Base-by-base conservation (phyloP, 2,797 vertebrate species). In the Mus caroli region DNA sequence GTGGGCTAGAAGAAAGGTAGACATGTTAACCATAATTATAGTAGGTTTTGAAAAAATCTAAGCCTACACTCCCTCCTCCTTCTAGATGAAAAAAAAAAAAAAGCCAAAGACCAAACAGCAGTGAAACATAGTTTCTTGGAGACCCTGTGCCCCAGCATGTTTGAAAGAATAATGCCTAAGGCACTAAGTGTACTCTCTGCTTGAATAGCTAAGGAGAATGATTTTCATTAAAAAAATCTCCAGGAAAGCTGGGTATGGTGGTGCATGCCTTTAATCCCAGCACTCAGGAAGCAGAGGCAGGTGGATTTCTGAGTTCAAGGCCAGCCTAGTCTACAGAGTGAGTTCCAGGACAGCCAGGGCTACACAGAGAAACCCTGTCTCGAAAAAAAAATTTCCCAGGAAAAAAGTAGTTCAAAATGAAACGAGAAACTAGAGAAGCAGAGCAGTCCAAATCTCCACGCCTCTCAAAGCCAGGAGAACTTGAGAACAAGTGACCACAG, bases 391-490 rank as follows among this genome's bases (percentile, higher is more conserved):
- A 95, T 52, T 69, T 88, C 34, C 60, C n/a, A 50, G 26, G 64
- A 92, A 90, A 88, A 34, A 26, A 46, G 62, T 76, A 93, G 83
- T 64, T 34, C 75, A 28, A 88, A 88, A 58, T 40, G 62, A 69
- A 88, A 88, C 6, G 46, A 46, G 69, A 88, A 95, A 67, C 1
- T 4, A 67, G 67, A 79, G 62, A 37, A n/a, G 7, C 19, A 17
- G 34, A 40, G 26, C 75, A 69, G 13, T 6, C 28, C 31, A 37
- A 50, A 12, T 71, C 83, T 87, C 56, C 75, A 84, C 89, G 64
- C 73, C 88, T 86, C 69, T 78, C 58, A 96, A 62, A 91, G n/a
- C 71, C 84, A 89, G 92, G 13, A 69, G 83, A 58, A n/a, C 2
- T 60, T 37, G 56, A 95, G 83, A 86, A 60, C 1, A n/a, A 89